These are phyloP conservation scores for Pachypeltis micranthus DNA, from an alignment of 1,140 invertebrate genomes.

Conservation along the genomic window DNA sequence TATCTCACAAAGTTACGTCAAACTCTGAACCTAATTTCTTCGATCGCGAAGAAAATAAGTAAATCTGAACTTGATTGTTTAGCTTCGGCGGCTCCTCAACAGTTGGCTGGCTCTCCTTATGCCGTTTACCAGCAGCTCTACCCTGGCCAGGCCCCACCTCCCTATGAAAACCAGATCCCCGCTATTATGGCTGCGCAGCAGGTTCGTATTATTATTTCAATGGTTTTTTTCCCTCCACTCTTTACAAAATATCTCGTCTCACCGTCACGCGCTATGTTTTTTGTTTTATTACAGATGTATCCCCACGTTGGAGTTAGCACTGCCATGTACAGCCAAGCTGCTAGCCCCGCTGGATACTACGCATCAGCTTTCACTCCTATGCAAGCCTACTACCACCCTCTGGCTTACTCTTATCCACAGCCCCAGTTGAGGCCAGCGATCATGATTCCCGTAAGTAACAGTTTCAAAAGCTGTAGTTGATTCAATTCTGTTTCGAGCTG, in stretches of 20 bases:
- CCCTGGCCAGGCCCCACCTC: slow-evolving; percentile 19
- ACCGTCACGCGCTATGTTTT: not conserved
- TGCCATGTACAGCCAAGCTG: slow-evolving; percentile 54
- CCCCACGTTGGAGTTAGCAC: slow-evolving; percentile 25
- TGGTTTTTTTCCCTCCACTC: not conserved
- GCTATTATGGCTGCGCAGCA: slow-evolving; percentile 21
- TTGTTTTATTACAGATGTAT: slow-evolving; percentile 24
- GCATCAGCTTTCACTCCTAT: slow-evolving; percentile 51
- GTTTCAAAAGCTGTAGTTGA: too few species aligned
- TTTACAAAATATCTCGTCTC: not conserved
- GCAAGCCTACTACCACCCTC: slow-evolving; percentile 55
- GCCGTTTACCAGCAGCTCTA: slow-evolving; percentile 22
- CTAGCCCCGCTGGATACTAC: slow-evolving; percentile 53
- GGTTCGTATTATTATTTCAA: slow-evolving; percentile 3
- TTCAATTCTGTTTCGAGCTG: too few species aligned
- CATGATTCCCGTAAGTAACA: slow-evolving; percentile 56
- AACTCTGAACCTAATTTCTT: too few species aligned
- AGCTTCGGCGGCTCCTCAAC: not conserved
- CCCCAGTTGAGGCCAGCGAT: slow-evolving; percentile 54
- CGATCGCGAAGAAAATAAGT: too few species aligned
- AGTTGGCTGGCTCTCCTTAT: slow-evolving; percentile 16
- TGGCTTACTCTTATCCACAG: slow-evolving; percentile 47
- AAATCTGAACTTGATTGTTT: not conserved
- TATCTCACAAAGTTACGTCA: too few species aligned
- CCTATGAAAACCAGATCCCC: slow-evolving; percentile 18